Percentiles rank a stretch among this genome's conserved stretches.
Conservation (phyloP, 2,113 vertebrate genomes). For the Macrotis lagotis region DNA sequence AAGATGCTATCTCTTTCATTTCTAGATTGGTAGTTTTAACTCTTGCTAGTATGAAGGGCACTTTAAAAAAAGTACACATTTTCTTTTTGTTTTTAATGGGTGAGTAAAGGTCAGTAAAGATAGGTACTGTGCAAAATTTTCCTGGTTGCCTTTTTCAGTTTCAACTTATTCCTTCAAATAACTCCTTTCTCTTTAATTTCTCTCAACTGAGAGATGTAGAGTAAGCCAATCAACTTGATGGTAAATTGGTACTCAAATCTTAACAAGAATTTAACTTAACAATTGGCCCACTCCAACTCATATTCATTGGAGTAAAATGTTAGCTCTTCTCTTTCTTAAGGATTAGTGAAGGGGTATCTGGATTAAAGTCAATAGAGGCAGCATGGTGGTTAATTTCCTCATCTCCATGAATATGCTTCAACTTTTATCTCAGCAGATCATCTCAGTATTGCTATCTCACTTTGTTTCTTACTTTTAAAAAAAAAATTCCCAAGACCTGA, state of each 20-base stretch:
- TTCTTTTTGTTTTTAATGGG: not conserved
- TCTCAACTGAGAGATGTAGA: not conserved
- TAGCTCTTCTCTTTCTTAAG: not conserved
- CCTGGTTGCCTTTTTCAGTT: too few species aligned
- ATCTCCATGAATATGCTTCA: not conserved
- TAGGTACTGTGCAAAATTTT: not conserved
- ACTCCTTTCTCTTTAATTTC: not conserved
- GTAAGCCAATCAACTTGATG: not conserved
- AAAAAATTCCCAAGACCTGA: not conserved
- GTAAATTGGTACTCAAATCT: not conserved
- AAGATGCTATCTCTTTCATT: not conserved
- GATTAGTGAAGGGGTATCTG: not conserved
- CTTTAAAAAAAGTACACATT: not conserved
- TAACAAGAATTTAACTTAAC: not conserved
- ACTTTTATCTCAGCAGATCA: conserved; percentile 1
- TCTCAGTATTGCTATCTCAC: not conserved
- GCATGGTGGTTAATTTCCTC: not conserved
- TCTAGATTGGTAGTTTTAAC: not conserved
- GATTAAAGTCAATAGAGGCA: not conserved
- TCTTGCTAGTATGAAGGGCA: not conserved
- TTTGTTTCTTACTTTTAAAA: not conserved
- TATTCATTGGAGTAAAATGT: not conserved
- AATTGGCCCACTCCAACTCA: not conserved
- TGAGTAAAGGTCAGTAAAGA: not conserved
- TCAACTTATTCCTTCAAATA: not conserved